Evolutionary conservation across 2,888 invertebrate species (phyloP), one percentile per base, ranked within the genome.

Genomic region (Drosophila nigricruria): DNA sequence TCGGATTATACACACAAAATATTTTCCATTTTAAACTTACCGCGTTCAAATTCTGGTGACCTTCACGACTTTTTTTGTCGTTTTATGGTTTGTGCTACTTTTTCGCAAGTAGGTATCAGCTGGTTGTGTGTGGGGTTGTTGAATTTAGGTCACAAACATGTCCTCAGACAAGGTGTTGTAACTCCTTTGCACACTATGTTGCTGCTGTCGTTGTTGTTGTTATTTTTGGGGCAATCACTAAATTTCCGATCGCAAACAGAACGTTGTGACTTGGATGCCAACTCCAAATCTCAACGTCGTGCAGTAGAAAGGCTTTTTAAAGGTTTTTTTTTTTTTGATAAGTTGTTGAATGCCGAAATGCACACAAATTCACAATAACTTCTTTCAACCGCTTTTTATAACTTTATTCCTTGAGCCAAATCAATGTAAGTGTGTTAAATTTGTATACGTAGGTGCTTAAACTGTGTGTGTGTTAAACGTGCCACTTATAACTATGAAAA

Each of bases 91-190:
- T 77, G 77, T 77, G 65, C 77, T 77, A 77, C 62, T 70, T 77
- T 42, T 42, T 63, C 59, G 50, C 54, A 59, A 62, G 49, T 62
- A 49, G 62, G 52, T 43, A 70, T 49, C 69, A 69, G 70, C 63
- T 73, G 71, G 43, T 40, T 43, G 27, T 38, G 30, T 50, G 34
- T 65, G 63, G 68, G 75, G 72, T 82, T 56, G 62, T 64, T 69
- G 42, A 67, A 82, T 79, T 80, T 88, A 85, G 82, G 82, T 82
- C 82, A 82, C 70, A 79, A 65, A 67, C 86, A 79, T 74, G 79
- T 83, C 75, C 70, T 78, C 65, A 63, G 60, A 52, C 64, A 57
- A 52, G 54, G 64, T 71, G 70, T 78, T 64, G 64, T 53, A 62
- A 49, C 61, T 70, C 40, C 47, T 40, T 52, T 62, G 32, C n/a